Evolutionary conservation across 2,797 vertebrate species (phyloP), one percentile per base, ranked within the genome.

Genomic region (Lutjanus campechanus): DNA sequence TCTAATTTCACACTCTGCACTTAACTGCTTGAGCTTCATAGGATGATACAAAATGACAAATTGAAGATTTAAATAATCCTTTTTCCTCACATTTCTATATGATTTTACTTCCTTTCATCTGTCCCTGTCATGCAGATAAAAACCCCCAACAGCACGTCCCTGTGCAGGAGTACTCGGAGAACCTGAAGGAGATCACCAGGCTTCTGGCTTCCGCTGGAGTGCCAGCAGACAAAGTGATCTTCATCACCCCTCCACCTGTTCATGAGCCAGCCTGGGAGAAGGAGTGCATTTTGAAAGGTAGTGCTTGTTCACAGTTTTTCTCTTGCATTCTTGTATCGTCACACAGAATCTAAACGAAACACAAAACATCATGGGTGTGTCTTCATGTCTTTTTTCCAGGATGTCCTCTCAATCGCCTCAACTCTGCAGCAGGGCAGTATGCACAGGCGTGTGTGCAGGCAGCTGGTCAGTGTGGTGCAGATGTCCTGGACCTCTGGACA

Each of bases 141-240:
- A 99, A 98, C 87, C 96, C 96, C 0, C 95, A 96, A 86, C 98
- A 99, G 73, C 97, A 99, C 0, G 66, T 99, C 11, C 97, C 97
- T 22, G 70, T 98, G 89, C 92, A 96, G 4, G 98, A 99, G 76
- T 99, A 97, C 1, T 77, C 83, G 0, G 93, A 94, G 0, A 99
- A 99, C 91, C 73, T 99, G 13, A 96, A 92, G 85, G 92, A 94
- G 83, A 97, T 99, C 76, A 91, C 96, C 62, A 88, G 60, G 55
- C 94, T 97, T 60, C 94, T 99, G 81, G 84, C 87, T 41, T 95
- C 96, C 1, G 89, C 93, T 2, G 96, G 89, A 2, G 66, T 99
- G 13, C 66, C 96, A 0, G 86, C 92, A 8, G 93, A 95, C 79
- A 96, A 85, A 74, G 84, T 99, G 36, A 90, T 99, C 79, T 94